Evolutionary conservation across 2,113 vertebrate species (phyloP).

Genomic region (Salvelinus alpinus): DNA sequence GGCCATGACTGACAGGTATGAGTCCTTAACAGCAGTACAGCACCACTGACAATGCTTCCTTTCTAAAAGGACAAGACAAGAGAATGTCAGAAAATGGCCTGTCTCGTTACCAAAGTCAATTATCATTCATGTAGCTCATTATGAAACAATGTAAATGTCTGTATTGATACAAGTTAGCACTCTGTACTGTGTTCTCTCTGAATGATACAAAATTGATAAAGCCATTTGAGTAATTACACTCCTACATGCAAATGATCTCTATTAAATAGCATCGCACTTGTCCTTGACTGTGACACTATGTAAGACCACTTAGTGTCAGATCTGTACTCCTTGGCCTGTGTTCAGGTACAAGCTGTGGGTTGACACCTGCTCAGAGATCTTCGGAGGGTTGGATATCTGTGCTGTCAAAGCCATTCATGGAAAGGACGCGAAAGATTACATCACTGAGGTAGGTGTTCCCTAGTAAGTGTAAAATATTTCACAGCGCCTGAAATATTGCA

Average conservation of each 20-base stretch:
- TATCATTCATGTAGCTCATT: background rate
- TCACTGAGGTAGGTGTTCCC: slow-evolving; percentile 86
- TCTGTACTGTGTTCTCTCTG: background rate
- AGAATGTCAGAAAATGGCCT: background rate
- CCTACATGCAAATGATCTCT: background rate
- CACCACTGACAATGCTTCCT: background rate
- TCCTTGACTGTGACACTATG: background rate
- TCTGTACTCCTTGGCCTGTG: background rate
- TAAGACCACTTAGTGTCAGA: background rate
- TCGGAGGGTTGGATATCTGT: slow-evolving; percentile 95
- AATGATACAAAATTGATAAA: background rate
- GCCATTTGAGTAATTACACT: background rate
- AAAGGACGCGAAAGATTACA: slow-evolving; percentile 97
- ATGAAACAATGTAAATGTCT: background rate
- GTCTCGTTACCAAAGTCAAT: background rate
- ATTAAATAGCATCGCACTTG: background rate
- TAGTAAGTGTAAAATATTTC: background rate
- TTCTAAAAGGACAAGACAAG: background rate
- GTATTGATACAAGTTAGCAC: background rate
- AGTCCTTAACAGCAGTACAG: background rate
- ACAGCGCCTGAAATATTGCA: too few species aligned
- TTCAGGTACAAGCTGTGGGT: slow-evolving; percentile 80
- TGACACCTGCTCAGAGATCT: slow-evolving; percentile 92
- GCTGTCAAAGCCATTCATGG: slow-evolving; percentile 97
- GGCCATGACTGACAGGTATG: slow-evolving; percentile 98